These are phyloP conservation scores for Siphamia tubifer DNA, from an alignment of 2,113 vertebrate species.

Conservation along the genomic window DNA sequence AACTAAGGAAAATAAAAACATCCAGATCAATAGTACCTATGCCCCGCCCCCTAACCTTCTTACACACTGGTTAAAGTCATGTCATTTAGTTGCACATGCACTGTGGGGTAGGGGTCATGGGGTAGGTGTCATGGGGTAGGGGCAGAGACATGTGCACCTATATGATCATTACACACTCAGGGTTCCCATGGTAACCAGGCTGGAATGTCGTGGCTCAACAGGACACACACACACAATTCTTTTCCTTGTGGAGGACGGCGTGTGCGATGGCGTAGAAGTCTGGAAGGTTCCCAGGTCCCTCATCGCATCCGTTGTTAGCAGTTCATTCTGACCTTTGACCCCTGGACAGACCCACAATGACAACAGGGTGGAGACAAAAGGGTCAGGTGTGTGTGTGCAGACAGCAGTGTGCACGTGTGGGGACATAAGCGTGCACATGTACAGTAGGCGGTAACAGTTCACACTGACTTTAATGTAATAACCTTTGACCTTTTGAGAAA, in stretches of 20 bases:
- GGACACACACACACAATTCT: not conserved
- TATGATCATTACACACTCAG: no score
- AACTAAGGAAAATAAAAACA: slow-evolving; percentile 75
- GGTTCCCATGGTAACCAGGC: slow-evolving; percentile 45
- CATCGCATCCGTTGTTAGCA: slow-evolving; percentile 58
- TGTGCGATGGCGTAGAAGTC: not conserved
- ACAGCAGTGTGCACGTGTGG: slow-evolving; percentile 9
- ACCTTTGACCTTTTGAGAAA: no score
- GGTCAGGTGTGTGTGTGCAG: slow-evolving; percentile 11
- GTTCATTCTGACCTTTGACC: slow-evolving; percentile 78
- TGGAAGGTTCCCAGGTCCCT: slow-evolving; percentile 56
- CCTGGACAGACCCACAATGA: slow-evolving; percentile 1
- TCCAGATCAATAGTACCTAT: slow-evolving; percentile 72
- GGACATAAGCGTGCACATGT: no score
- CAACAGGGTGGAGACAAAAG: slow-evolving; percentile 5
- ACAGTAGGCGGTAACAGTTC: no score
- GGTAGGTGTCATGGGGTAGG: not conserved
- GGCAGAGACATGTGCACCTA: not conserved
- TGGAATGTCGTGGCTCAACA: slow-evolving; percentile 58
- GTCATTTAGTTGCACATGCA: not conserved
- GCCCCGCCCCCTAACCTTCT: not conserved
- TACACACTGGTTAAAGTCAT: not conserved
- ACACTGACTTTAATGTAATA: no score
- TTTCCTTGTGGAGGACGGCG: slow-evolving; percentile 28
- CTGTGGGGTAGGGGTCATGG: not conserved